Conservation (phyloP, 2,888 invertebrate genomes). For the Limnephilus lunatus region DNA sequence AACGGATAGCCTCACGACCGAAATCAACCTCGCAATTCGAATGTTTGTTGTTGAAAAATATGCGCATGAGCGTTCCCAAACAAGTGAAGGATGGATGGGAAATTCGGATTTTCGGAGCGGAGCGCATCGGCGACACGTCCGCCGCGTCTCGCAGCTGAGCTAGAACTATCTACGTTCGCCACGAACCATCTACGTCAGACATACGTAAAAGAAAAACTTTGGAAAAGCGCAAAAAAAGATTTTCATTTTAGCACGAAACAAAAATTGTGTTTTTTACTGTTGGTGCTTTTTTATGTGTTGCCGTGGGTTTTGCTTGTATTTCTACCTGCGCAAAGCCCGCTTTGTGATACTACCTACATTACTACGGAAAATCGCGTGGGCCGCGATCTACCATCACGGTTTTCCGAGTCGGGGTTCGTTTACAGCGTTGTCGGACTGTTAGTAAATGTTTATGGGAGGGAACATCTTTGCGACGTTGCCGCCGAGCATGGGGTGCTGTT, state of each 20-base stretch:
- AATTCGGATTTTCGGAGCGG: background rate
- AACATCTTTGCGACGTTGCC: conserved; percentile 44
- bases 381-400: conserved; percentile 46
- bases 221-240: conserved; percentile 9
- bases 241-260: background rate
- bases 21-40: background rate
- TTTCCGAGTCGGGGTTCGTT: conserved; percentile 42
- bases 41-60: conserved; percentile 45
- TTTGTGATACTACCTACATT: conserved; percentile 49
- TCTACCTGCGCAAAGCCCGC: conserved; percentile 5
- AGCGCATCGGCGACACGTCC: conserved; percentile 24
- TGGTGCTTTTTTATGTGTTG: background rate
- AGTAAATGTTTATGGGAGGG: conserved; percentile 37
- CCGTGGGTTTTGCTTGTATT: background rate
- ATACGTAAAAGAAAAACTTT: background rate
- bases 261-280: too few species aligned
- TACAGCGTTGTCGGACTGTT: conserved; percentile 27
- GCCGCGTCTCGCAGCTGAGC: conserved; percentile 35
- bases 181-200: background rate
- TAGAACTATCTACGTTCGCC: conserved; percentile 31
- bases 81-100: conserved; percentile 27
- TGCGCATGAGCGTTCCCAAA: conserved; percentile 45
- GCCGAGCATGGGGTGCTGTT: background rate
- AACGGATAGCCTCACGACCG: background rate
- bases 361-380: conserved; percentile 45